Evolutionary conservation across 2,113 vertebrate genomes (phyloP).

Genomic region (Entosphenus tridentatus): DNA sequence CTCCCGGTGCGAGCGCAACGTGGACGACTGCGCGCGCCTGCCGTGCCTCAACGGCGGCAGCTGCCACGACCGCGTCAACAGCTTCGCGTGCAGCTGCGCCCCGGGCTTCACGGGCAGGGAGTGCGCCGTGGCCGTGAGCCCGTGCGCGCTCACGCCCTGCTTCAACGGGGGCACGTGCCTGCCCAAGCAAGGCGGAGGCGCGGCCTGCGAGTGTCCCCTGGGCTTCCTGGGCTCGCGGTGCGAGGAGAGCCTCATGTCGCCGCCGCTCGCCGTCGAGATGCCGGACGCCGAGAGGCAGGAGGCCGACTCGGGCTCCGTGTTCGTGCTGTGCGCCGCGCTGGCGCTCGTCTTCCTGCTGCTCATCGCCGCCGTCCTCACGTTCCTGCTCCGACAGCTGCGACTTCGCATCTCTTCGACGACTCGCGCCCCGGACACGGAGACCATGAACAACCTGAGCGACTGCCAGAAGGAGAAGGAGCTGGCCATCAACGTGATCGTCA

Average conservation of each 20-base stretch:
- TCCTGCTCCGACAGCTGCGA: constrained; percentile 2
- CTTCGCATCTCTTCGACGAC: constrained; percentile 13
- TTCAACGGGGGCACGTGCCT: constrained; percentile 42
- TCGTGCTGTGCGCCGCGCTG: constrained; percentile 29
- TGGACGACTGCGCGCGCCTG: constrained; percentile 43
- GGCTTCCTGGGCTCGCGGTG: constrained; percentile 49
- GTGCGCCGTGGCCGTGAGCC: constrained; percentile 28
- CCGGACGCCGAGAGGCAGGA: constrained; percentile 25
- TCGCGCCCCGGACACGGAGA: constrained; percentile 28
- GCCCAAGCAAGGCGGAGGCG: constrained; percentile 38
- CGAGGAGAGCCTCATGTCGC: constrained; percentile 20
- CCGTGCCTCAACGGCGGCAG: constrained; percentile 58
- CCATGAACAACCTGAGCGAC: constrained; percentile 10
- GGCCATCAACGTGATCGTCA: constrained; percentile 1
- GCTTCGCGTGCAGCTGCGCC: constrained; percentile 48
- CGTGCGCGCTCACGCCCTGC: constrained; percentile 33
- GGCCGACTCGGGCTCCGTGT: neutral
- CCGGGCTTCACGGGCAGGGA: constrained; percentile 45
- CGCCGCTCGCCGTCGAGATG: constrained; percentile 13
- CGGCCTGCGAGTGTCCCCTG: constrained; percentile 36
- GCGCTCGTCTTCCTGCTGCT: constrained; percentile 21
- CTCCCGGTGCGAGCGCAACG: constrained; percentile 33
- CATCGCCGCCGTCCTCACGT: neutral
- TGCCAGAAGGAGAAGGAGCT: constrained; percentile 4
- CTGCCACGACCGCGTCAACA: constrained; percentile 43